These are phyloP conservation scores for Terrapene triunguis DNA, from an alignment of 2,113 vertebrate genomes.

Conservation along the genomic window DNA sequence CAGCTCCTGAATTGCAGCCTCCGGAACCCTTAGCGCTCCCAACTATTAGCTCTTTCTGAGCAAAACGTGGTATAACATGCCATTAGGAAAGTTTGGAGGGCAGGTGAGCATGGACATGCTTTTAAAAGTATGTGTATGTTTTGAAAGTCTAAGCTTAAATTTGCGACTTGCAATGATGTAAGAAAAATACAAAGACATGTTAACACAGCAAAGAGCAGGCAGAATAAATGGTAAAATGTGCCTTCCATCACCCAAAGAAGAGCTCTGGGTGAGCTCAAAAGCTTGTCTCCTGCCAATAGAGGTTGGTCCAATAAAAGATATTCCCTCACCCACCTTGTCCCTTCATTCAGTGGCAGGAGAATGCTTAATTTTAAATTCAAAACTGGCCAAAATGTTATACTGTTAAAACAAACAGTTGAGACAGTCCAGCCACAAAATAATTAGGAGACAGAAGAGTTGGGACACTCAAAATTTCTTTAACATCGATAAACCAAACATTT, in stretches of 20 bases:
- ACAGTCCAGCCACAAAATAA: constrained; percentile 16
- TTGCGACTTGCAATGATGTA: neutral
- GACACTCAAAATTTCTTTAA: neutral
- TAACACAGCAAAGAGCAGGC: neutral
- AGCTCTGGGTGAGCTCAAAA: neutral
- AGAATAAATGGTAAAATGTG: constrained; percentile 18
- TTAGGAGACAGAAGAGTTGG: neutral
- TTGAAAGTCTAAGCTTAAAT: constrained; percentile 7
- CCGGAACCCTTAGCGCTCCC: rapidly evolving
- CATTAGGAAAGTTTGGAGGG: neutral
- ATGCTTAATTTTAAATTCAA: constrained; percentile 59
- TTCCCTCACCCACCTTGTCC: neutral
- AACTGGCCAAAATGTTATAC: neutral
- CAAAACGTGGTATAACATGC: neutral
- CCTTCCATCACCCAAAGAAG: neutral
- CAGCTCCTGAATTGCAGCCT: neutral
- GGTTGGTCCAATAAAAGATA: neutral
- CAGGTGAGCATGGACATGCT: neutral
- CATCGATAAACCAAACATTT: neutral
- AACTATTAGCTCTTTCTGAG: constrained; percentile 2
- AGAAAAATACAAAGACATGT: neutral
- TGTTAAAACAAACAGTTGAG: neutral
- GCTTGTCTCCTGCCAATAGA: neutral
- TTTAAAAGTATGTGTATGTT: neutral
- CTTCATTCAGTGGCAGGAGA: constrained; percentile 62